A percentile compares a stretch with the other conserved stretches of the same genome.
Conservation (phyloP, 2,113 vertebrate genomes). For the Morone saxatilis region DNA sequence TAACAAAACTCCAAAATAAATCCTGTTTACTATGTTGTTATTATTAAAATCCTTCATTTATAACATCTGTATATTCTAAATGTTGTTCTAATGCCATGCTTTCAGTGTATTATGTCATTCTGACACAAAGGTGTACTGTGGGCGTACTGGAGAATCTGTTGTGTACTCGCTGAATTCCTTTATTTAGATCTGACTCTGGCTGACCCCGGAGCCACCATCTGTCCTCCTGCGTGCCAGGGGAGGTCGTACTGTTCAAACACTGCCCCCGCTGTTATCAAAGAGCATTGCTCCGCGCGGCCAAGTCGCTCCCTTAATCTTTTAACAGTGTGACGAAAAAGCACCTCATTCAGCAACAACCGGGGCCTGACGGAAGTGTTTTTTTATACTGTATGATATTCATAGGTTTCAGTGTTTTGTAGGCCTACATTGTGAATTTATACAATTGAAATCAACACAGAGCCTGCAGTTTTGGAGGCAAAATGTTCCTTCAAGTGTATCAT, state of each 20-base stretch:
- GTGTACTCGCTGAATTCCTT: slow-evolving; percentile 36
- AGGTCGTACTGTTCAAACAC: slow-evolving; percentile 38
- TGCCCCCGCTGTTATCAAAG: slow-evolving; percentile 47
- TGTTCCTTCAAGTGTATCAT: background rate
- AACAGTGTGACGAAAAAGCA: background rate
- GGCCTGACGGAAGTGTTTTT: background rate
- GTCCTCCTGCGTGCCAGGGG: slow-evolving; percentile 53
- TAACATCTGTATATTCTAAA: background rate
- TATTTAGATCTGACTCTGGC: slow-evolving; percentile 41
- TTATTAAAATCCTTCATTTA: background rate
- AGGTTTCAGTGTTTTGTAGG: background rate
- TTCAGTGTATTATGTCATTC: background rate
- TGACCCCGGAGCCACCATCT: slow-evolving; percentile 65
- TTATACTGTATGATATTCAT: too few species aligned
- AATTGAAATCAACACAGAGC: background rate
- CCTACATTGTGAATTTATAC: background rate
- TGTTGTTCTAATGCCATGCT: background rate
- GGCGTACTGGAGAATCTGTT: background rate
- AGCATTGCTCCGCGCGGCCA: background rate
- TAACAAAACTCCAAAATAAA: background rate
- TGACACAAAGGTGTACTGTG: background rate
- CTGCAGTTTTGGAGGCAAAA: background rate
- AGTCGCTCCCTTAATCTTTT: slow-evolving; percentile 16
- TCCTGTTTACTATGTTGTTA: background rate
- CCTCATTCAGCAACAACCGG: background rate